These are phyloP conservation scores for Hipposideros armiger DNA, from an alignment of 2,113 vertebrate species.

Conservation along the genomic window DNA sequence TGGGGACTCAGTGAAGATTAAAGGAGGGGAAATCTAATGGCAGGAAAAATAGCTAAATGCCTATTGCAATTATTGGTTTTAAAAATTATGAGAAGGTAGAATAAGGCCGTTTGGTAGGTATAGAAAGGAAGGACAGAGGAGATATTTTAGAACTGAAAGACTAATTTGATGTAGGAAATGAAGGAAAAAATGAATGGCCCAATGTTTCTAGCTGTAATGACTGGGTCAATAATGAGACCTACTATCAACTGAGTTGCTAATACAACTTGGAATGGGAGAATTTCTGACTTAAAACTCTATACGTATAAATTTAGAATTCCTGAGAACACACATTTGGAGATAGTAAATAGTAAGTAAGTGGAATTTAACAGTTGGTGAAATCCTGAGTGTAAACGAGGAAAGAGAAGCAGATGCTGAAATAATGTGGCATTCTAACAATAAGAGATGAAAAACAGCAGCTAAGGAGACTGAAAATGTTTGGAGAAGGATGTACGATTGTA, in stretches of 20 bases:
- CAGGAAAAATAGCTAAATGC: not conserved
- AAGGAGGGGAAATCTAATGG: not conserved
- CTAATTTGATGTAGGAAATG: not conserved
- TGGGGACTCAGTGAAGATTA: not conserved
- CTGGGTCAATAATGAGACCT: not conserved
- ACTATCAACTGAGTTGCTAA: not conserved
- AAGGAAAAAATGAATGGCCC: not conserved
- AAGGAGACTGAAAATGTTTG: not conserved
- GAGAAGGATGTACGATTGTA: not conserved
- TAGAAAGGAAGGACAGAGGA: not conserved
- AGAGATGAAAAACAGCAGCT: not conserved
- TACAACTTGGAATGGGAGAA: not conserved
- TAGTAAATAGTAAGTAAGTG: not conserved
- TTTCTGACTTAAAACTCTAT: constrained; percentile 14
- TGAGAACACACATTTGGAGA: not conserved
- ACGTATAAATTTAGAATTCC: not conserved
- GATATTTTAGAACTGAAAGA: not conserved
- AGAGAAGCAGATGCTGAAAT: not conserved
- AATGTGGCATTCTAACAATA: not conserved
- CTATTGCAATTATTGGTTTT: not conserved
- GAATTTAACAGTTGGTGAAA: not conserved
- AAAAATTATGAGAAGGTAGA: constrained; percentile 16
- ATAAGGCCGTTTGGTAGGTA: not conserved
- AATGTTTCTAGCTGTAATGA: not conserved
- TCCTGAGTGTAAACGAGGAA: not conserved